phyloP scores from a whole-genome alignment of 2,797 vertebrate species.

The Cuculus canorus region DNA sequence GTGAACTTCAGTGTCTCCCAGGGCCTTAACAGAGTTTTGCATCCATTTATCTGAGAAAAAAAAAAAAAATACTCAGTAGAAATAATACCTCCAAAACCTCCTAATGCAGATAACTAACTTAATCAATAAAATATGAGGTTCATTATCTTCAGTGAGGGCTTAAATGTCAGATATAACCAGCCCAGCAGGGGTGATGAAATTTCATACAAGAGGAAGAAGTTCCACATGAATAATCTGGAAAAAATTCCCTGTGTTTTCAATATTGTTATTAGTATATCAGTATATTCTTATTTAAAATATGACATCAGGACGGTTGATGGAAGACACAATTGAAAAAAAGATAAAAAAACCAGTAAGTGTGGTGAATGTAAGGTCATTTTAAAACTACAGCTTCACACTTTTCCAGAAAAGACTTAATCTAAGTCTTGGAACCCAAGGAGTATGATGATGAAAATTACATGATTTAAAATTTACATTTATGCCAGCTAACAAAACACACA shows the following conservation, averaged over 20 bases:
- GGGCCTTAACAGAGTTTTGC: background rate
- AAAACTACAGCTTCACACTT: background rate
- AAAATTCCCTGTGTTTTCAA: background rate
- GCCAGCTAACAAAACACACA: background rate
- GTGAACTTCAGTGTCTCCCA: background rate
- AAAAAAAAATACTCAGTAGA: background rate
- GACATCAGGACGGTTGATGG: background rate
- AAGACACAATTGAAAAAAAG: background rate
- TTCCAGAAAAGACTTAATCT: background rate
- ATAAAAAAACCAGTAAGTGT: accelerated
- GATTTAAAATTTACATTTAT: slow-evolving; percentile 6
- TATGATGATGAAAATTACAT: background rate
- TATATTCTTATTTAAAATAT: background rate
- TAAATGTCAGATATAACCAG: slow-evolving; percentile 47
- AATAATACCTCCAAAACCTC: background rate
- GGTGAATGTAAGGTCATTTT: background rate
- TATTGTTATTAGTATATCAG: background rate
- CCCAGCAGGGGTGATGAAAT: slow-evolving; percentile 4
- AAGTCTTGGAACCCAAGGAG: background rate
- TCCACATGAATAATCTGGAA: background rate
- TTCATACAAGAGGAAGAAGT: background rate
- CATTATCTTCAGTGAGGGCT: background rate
- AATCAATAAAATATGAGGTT: slow-evolving; percentile 43
- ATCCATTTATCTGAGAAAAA: background rate
- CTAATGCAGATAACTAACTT: background rate